phyloP scores from a whole-genome alignment of 2,888 invertebrate species.

The Steinernema hermaphroditum region DNA sequence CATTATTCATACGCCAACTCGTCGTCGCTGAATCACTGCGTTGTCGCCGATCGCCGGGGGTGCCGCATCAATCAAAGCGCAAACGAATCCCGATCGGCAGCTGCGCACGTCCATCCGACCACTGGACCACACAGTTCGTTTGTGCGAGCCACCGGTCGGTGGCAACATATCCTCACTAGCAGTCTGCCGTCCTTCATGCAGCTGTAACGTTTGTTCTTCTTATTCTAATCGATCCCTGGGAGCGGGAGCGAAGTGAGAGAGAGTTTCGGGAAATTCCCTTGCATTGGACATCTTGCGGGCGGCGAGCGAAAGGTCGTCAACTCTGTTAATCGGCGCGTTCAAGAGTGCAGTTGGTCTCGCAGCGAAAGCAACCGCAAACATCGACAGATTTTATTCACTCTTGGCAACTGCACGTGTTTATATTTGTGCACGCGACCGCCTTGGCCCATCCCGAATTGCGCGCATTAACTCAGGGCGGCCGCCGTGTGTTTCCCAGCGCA shows the following conservation, averaged over 20 bases:
- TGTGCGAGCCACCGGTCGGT: background rate
- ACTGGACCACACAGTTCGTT: too few species aligned
- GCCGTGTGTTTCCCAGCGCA: background rate
- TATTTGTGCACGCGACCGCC: conserved; percentile 27
- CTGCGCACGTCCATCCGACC: too few species aligned
- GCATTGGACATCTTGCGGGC: background rate
- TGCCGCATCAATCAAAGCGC: too few species aligned
- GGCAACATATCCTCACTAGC: background rate
- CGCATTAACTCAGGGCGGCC: background rate
- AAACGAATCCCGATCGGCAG: too few species aligned
- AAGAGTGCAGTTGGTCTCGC: conserved; percentile 27
- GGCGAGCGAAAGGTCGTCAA: conserved; percentile 12
- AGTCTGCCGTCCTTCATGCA: background rate
- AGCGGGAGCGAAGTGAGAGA: too few species aligned
- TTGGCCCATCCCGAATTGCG: conserved; percentile 29
- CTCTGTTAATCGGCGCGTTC: conserved; percentile 21
- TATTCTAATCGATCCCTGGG: background rate
- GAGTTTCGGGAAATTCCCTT: conserved; percentile 1
- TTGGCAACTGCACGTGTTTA: conserved; percentile 30
- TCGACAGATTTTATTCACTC: conserved; percentile 30
- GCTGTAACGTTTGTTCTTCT: background rate
- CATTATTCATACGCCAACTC: too few species aligned
- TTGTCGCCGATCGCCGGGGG: too few species aligned
- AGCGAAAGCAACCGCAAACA: conserved; percentile 26
- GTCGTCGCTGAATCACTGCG: too few species aligned